phyloP scores from a whole-genome alignment of 2,888 invertebrate genomes.

The Apamea sordens region DNA sequence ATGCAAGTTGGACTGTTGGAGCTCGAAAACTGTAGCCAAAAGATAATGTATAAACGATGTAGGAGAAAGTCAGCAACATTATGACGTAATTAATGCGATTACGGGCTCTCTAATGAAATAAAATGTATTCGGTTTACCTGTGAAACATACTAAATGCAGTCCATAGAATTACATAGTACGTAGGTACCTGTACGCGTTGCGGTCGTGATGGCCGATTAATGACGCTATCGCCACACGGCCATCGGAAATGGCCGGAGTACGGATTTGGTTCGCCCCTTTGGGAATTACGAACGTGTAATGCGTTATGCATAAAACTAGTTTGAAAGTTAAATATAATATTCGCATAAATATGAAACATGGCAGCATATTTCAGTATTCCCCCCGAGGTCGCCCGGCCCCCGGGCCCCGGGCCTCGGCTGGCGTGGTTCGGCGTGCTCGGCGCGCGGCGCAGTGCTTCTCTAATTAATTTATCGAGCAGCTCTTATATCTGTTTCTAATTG shows the following conservation, averaged over 20 bases:
- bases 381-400: slow-evolving; percentile 8
- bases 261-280: slow-evolving; percentile 33
- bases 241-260: slow-evolving; percentile 30
- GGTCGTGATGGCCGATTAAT: slow-evolving; percentile 28
- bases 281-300: slow-evolving; percentile 47
- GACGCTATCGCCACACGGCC: slow-evolving; percentile 20
- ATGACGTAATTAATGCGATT: slow-evolving; percentile 14
- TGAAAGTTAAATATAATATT: slow-evolving; percentile 56
- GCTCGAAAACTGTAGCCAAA: background rate
- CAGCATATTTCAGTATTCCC: slow-evolving; percentile 34
- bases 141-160: background rate
- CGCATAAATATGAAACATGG: slow-evolving; percentile 49
- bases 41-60: background rate
- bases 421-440: background rate
- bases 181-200: background rate
- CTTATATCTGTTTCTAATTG: slow-evolving; percentile 61
- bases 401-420: background rate
- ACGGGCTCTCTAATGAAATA: slow-evolving; percentile 10
- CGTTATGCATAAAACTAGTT: slow-evolving; percentile 59
- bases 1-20: background rate
- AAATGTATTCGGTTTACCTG: slow-evolving; percentile 18
- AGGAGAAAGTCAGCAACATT: slow-evolving; percentile 9
- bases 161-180: background rate
- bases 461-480: slow-evolving; percentile 63
- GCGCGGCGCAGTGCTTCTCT: slow-evolving; percentile 30